phyloP scores from a whole-genome alignment of 92 coral and sea anemone genomes.

The Paramuricea clavata region DNA sequence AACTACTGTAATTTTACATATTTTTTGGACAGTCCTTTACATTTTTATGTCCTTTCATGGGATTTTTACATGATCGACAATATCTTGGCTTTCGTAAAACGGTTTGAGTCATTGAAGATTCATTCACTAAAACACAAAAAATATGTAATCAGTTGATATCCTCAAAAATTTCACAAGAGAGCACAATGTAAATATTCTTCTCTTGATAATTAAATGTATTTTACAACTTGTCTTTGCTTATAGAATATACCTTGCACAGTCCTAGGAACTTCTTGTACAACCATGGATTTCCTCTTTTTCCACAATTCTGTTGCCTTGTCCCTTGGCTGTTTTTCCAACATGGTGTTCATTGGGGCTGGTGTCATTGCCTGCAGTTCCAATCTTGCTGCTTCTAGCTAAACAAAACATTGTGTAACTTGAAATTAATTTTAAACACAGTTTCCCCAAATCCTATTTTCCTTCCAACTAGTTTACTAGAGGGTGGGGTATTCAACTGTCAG shows the following conservation, averaged over 20 bases:
- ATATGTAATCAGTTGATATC: no score
- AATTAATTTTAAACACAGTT: no score
- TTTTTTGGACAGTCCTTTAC: constrained; percentile 24
- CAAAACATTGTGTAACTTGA: no score
- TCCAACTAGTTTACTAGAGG: no score
- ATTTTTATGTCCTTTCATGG: neutral
- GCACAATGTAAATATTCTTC: no score
- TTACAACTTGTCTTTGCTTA: no score
- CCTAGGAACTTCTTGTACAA: constrained; percentile 15
- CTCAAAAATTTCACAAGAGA: no score
- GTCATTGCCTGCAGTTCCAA: constrained; percentile 4
- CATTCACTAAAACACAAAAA: neutral
- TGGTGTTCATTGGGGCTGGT: constrained; percentile 11
- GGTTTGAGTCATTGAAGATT: neutral
- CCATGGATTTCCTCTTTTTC: constrained; percentile 7
- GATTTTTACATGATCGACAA: constrained; percentile 3
- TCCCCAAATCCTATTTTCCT: no score
- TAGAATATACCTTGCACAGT: no score
- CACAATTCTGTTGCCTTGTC: neutral
- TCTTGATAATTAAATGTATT: no score
- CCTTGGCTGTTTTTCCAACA: neutral
- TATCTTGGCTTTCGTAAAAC: neutral
- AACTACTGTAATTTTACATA: neutral
- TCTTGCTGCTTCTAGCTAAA: constrained; percentile 3
- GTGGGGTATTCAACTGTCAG: no score